Percentiles rank a stretch among this genome's conserved stretches.
Evolutionary conservation across 2,797 vertebrate species (phyloP).

Genomic region (Oceanodroma leucorhoa): DNA sequence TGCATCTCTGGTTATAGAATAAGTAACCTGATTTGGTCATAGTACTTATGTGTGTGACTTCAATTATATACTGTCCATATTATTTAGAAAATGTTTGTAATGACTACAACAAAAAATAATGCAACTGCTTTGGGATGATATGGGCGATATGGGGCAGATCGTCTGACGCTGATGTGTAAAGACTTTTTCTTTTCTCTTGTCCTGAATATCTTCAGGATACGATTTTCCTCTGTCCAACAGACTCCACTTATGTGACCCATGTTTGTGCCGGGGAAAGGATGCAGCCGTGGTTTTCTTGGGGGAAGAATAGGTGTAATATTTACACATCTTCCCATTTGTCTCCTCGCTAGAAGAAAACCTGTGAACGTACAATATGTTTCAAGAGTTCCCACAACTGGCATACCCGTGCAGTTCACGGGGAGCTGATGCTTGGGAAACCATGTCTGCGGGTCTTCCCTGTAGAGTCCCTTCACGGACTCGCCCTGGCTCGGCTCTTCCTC

Average conservation of each 20-base stretch:
- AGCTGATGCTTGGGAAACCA: neutral
- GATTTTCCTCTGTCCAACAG: neutral
- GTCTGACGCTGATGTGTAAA: neutral
- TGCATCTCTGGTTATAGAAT: neutral
- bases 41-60: neutral
- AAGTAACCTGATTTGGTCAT: neutral
- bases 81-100: neutral
- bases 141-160: neutral
- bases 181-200: neutral
- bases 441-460: neutral
- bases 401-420: rapidly evolving
- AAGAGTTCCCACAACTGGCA: neutral
- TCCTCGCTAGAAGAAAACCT: neutral
- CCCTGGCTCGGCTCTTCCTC: neutral
- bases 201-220: neutral
- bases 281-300: neutral
- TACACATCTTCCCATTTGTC: neutral
- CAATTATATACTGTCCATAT: neutral
- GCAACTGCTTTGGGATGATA: neutral
- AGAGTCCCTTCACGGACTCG: rapidly evolving
- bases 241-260: neutral
- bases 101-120: neutral
- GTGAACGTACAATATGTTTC: rapidly evolving
- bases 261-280: neutral
- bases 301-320: neutral